A percentile compares a stretch with the other conserved stretches of the same genome.
These are phyloP conservation scores for Scleropages formosus DNA, from an alignment of 2,797 vertebrate genomes.

Conservation along the genomic window DNA sequence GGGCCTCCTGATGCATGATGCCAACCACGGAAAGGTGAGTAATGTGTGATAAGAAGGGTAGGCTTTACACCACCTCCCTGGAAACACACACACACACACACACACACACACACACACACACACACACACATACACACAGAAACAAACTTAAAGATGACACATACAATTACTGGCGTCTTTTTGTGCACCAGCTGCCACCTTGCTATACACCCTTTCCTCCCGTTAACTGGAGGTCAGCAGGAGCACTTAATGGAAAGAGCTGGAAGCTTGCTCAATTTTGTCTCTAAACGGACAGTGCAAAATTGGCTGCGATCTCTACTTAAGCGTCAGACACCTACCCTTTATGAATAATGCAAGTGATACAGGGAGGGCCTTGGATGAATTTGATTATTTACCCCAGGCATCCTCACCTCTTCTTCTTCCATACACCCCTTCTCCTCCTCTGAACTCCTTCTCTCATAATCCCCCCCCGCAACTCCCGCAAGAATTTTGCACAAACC, in stretches of 20 bases:
- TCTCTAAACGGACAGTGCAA: not conserved
- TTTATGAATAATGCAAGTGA: no score
- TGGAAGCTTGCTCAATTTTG: no score
- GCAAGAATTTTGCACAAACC: not conserved
- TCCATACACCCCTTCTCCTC: not conserved
- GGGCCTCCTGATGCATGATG: conserved; percentile 5
- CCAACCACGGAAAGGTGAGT: conserved; percentile 7
- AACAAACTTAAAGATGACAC: no score
- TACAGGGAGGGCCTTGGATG: no score
- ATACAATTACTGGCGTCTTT: no score
- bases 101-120: conserved; percentile 8
- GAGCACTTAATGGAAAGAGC: no score
- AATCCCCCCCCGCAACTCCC: not conserved
- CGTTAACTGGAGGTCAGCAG: no score
- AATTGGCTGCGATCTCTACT: not conserved
- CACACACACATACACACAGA: conserved; percentile 22
- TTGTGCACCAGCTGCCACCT: no score
- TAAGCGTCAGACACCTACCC: no score
- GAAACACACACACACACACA: not conserved
- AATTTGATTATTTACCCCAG: no score
- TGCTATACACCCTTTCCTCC: no score
- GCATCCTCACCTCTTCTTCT: conserved; percentile 10
- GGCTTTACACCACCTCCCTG: conserved; percentile 13
- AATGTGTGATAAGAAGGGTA: conserved; percentile 2
- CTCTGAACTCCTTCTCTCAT: not conserved